Base-by-base conservation (phyloP, 2,113 vertebrate species). In the Petromus typicus region DNA sequence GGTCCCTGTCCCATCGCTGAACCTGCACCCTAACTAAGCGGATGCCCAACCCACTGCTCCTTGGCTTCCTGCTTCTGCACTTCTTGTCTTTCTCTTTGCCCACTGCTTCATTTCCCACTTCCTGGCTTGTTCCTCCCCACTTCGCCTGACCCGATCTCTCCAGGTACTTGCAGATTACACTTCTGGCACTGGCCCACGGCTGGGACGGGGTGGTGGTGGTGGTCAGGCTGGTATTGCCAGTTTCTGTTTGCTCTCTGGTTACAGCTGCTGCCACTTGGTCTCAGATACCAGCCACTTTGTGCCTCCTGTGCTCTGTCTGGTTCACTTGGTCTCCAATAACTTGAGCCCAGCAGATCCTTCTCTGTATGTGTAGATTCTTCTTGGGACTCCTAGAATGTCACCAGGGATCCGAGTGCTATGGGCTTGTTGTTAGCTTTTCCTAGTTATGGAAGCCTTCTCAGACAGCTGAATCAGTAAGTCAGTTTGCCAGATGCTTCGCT, bases 381-480 rank as follows among this genome's bases (percentile, higher is more conserved):
- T 84, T 54, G 14, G 63, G 43, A 40, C 67, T 91, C 48, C 86
- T 61, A 83, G 85, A 88, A 16, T 8, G 48, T 40, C 17, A 3
- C 34, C 8, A 4, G 56, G 63, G 76, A 48, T 78, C 69, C n/a
- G 48, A 87, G n/a, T 34, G 34, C 66, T 32, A 10, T 22, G 27
- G 54, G 59, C 10, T 88, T 83, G 5, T 76, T 45, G 48, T 34
- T 45, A 66, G 32, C 25, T 79, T 82, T 88, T 81, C 54, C 32
- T 32, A 67, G 51, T 75, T 78, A 63, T 13, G 76, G 86, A 90
- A 83, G 69, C 40, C 82, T 89, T 95, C n/a, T 32, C 78, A 86
- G 73, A 40, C 82, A 93, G 57, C 63, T 92, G 82, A 89, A 90
- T 93, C 48, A 91, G 90, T 96, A 93, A 92, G 83, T 69, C 73